Base-by-base conservation (phyloP, 2,888 invertebrate species). In the Cordilura impudica region DNA sequence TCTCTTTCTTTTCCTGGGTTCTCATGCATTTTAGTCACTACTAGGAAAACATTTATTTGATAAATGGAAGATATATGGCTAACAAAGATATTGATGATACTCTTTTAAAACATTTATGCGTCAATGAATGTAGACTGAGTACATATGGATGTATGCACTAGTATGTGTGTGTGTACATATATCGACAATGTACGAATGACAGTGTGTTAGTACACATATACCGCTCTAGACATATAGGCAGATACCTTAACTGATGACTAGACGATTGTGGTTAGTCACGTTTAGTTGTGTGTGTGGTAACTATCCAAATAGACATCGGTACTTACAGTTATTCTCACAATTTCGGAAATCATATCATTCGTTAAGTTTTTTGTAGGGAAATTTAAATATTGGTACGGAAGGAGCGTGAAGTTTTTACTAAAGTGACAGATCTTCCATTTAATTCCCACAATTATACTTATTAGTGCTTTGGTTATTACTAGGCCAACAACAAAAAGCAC, bases 191-290 rank as follows among this genome's bases (percentile, higher is more conserved):
- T 12, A 56, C 16, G 5, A 56, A 47, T 56, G 31, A 14, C 21
- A 1, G 14, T 23, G 14, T 29, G 31, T 35, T 39, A 8, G 14
- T 35, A 51, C 19, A n/a, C n/a, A n/a, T n/a, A n/a, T n/a, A n/a
- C n/a, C n/a, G n/a, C n/a, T n/a, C n/a, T 53, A 75, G 75, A 66
- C 76, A 60, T 21, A 47, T 23, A 51, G 58, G 56, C 61, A 58
- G 75, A 69, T 51, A 61, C 49, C 35, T 43, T 29, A 76, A 76
- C 61, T 76, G 76, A 76, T 76, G 76, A 70, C 70, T 71, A 76
- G 70, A 76, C 76, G 58, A 60, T 65, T 76, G 76, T 66, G 70
- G 70, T 65, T 69, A 5, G n/a, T 39, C 5, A 39, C n/a, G 4
- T 39, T 1, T 35, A 2, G 1, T 12, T 35, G 35, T 35, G 7